phyloP scores from a whole-genome alignment of 2,797 vertebrate genomes.

The Staurois parvus region DNA sequence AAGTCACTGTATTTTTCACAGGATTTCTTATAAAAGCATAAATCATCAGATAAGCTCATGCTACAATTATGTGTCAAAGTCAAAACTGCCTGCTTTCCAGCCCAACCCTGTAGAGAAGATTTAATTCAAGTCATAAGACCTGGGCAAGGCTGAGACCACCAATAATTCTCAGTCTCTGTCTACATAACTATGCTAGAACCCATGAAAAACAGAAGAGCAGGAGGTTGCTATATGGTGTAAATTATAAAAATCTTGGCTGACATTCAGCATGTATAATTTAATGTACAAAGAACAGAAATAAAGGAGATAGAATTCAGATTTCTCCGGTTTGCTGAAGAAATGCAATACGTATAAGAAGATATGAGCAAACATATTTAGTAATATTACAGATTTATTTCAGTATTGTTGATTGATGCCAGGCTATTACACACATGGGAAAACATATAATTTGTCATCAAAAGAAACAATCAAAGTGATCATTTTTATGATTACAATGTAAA shows the following conservation, averaged over 20 bases:
- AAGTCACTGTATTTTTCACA: not conserved
- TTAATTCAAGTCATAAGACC: not conserved
- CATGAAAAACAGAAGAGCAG: not conserved
- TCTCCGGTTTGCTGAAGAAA: not conserved
- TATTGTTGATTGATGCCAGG: not conserved
- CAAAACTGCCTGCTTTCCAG: not conserved
- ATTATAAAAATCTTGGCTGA: not conserved
- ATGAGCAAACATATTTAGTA: not conserved
- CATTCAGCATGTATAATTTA: not conserved
- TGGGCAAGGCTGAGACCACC: not conserved
- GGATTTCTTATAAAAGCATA: not conserved
- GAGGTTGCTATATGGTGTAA: not conserved
- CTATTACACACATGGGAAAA: not conserved
- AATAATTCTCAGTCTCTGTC: not conserved
- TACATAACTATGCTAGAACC: not conserved
- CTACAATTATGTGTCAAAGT: too few species aligned
- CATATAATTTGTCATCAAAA: not conserved
- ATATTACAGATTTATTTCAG: slow-evolving; percentile 3
- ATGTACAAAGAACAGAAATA: not conserved
- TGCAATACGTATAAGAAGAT: not conserved
- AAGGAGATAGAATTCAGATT: not conserved
- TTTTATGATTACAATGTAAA: not conserved
- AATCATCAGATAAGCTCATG: too few species aligned
- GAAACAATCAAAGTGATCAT: not conserved
- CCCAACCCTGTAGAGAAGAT: not conserved